Base-by-base conservation (phyloP, 2,797 vertebrate genomes). In the Cynodonichthys magdalenae region DNA sequence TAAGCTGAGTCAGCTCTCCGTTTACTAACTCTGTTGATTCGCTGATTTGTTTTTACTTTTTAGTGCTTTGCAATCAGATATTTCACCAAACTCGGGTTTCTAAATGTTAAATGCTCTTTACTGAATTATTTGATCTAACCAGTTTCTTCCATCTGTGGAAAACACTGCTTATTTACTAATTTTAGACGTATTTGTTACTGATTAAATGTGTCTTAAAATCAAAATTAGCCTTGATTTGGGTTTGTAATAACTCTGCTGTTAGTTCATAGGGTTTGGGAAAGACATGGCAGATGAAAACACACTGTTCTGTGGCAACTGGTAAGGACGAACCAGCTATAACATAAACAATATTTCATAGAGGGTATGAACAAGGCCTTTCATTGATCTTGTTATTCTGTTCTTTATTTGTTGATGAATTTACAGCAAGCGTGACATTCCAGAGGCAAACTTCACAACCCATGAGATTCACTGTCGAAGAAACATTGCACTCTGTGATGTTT, bases 381-480 rank as follows among this genome's bases (percentile, higher is more conserved):
- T 15, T 18, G 19, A 11, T 3, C 6, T 7, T 48, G 15, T 9
- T 14, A 12, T 47, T 1, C 19, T 6, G 12, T 15, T 19, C 15
- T 5, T 17, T 54, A 34, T 20, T 19, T 18, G 15, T 53, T 19
- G 53, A 27, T 60, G 2, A 6, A 59, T 85, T 59, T 59, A 0
- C 76, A 99, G 97, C 92, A 95, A 97, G 87, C 96, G 95, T 80
- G 93, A 96, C 41, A 96, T 99, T 76, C 96, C 96, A n/a, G 90
- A 92, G 68, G 93, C 92, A 10, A 99, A 98, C 72, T 98, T 98
- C 72, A 95, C 95, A 24, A 97, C 95, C 39, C 97, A 99, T 8
- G 98, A 99, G 86, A 96, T 98, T 83, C 96, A 99, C 90, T 99
- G 98, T 73, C 90, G 92, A 17, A 93, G 96, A 62, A 99, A 99